These are phyloP conservation scores for Drosophila carrolli DNA, from an alignment of 1,140 invertebrate genomes.

Conservation along the genomic window DNA sequence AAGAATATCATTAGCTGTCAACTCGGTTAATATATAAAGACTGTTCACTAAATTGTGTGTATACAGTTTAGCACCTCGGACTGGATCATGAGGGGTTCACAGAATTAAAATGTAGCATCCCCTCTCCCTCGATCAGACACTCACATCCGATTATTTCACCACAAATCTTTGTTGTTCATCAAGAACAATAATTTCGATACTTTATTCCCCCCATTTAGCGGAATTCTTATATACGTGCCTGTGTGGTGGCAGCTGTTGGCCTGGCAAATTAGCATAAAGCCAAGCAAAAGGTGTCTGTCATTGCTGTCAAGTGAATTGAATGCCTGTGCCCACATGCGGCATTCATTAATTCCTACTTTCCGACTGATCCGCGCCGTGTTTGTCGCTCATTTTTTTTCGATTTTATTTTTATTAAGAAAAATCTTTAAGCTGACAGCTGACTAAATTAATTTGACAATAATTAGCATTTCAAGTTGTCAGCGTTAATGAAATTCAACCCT, in stretches of 20 bases:
- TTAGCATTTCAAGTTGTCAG: conserved; percentile 85
- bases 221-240: conserved; percentile 15
- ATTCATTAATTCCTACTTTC: conserved; percentile 78
- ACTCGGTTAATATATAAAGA: conserved; percentile 9
- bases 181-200: conserved; percentile 47
- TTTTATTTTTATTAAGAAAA: conserved; percentile 57
- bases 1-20: conserved; percentile 22
- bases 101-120: conserved; percentile 26
- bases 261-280: conserved; percentile 67
- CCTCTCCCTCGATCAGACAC: not conserved
- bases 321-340: conserved; percentile 65
- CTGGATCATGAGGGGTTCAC: conserved; percentile 36
- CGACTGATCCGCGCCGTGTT: conserved; percentile 31
- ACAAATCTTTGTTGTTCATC: conserved; percentile 46
- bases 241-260: conserved; percentile 57
- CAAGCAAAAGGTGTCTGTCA: conserved; percentile 67
- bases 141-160: conserved; percentile 45
- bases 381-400: conserved; percentile 59
- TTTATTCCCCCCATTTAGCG: conserved; percentile 47
- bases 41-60: conserved; percentile 9
- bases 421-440: conserved; percentile 84
- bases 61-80: conserved; percentile 17
- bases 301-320: conserved; percentile 67
- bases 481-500: conserved; percentile 76
- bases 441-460: conserved; percentile 85